Evolutionary conservation across 2,797 vertebrate species (phyloP).

Genomic region (Pipistrellus kuhlii): DNA sequence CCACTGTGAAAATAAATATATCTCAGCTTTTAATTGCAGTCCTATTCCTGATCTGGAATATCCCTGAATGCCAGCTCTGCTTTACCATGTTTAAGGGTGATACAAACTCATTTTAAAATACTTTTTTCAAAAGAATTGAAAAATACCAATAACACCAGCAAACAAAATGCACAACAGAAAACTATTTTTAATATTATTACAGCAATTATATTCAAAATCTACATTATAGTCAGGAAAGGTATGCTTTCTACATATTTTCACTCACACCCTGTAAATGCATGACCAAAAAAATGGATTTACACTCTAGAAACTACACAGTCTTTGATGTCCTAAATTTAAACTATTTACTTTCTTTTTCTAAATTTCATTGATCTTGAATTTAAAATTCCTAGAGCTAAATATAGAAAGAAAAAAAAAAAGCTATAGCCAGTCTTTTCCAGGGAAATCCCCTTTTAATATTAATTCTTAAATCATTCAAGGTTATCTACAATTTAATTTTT

Average conservation of each 20-base stretch:
- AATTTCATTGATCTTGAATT: slow-evolving; percentile 34
- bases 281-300: not conserved
- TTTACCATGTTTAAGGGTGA: not conserved
- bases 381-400: slow-evolving; percentile 60
- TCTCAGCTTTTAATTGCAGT: not conserved
- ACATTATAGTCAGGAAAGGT: not conserved
- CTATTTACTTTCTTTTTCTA: slow-evolving; percentile 38
- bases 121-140: slow-evolving; percentile 18
- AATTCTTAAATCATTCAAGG: slow-evolving; percentile 42
- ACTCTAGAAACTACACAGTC: not conserved
- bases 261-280: not conserved
- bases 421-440: not conserved
- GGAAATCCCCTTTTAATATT: slow-evolving; percentile 48
- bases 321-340: slow-evolving; percentile 16
- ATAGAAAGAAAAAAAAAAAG: not conserved
- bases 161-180: slow-evolving; percentile 3
- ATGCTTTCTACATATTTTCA: not conserved
- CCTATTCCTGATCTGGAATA: not conserved
- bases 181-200: not conserved
- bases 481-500: slow-evolving; percentile 20
- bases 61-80: not conserved
- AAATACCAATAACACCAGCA: not conserved
- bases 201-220: not conserved
- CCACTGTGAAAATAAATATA: not conserved
- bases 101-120: not conserved